A percentile compares a stretch with the other conserved stretches of the same genome.
Conservation (phyloP, 2,888 invertebrate genomes). For the Hipparchia semele region DNA sequence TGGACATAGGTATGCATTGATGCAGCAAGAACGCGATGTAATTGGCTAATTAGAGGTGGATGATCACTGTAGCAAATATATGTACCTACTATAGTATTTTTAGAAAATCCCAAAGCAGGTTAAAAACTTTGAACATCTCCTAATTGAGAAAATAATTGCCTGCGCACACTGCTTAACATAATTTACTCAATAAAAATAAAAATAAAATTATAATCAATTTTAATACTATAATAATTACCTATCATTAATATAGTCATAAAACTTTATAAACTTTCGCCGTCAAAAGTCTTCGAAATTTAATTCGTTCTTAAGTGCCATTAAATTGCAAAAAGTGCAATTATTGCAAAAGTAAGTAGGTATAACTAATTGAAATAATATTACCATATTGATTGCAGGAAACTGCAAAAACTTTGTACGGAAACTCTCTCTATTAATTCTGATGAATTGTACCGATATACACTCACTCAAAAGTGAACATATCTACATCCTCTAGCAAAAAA, state of each 20-base stretch:
- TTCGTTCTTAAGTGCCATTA: not conserved
- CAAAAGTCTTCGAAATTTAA: not conserved
- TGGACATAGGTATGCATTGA: no score
- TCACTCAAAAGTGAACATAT: not conserved
- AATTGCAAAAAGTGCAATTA: not conserved
- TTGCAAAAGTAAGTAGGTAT: not conserved
- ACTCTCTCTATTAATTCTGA: not conserved
- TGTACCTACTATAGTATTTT: no score
- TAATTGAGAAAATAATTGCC: not conserved
- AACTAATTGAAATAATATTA: constrained; percentile 16
- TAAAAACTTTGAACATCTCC: no score
- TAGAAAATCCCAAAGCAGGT: no score
- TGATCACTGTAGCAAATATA: no score
- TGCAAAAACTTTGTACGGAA: constrained; percentile 4
- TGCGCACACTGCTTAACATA: not conserved
- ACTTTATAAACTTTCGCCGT: constrained; percentile 10
- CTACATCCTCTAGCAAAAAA: not conserved
- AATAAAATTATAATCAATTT: not conserved
- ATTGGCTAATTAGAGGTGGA: no score
- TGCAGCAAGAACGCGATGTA: no score
- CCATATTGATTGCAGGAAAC: constrained; percentile 13
- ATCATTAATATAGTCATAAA: not conserved
- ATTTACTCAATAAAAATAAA: not conserved
- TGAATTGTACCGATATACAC: not conserved
- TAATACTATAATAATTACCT: not conserved